These are phyloP conservation scores for Colletes latitarsis DNA, from an alignment of 1,140 invertebrate species.

Conservation along the genomic window DNA sequence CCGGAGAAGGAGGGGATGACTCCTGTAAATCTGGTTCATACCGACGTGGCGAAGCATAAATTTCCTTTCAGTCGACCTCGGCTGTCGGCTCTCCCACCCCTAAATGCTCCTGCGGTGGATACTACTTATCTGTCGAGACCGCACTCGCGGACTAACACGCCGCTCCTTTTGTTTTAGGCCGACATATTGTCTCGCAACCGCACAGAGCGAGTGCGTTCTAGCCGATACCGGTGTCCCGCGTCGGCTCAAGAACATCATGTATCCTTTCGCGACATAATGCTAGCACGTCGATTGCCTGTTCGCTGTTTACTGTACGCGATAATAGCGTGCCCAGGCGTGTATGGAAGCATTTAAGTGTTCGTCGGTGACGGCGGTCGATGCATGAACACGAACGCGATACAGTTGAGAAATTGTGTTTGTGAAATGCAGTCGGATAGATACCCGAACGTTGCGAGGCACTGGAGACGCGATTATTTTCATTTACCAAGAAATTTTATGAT, in stretches of 20 bases:
- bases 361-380: background rate
- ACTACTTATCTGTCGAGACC: conserved; percentile 60
- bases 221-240: conserved; percentile 51
- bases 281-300: background rate
- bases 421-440: background rate
- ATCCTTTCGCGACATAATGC: conserved; percentile 16
- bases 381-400: background rate
- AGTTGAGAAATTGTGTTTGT: background rate
- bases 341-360: background rate
- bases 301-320: background rate
- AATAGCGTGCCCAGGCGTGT: background rate
- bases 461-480: no score
- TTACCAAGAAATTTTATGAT: no score
- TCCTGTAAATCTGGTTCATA: conserved; percentile 48
- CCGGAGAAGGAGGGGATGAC: background rate
- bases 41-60: conserved; percentile 62
- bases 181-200: conserved; percentile 53
- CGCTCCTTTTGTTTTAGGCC: conserved; percentile 57
- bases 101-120: conserved; percentile 45
- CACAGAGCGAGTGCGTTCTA: conserved; percentile 9
- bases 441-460: no score
- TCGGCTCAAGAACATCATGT: conserved; percentile 1
- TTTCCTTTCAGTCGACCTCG: conserved; percentile 55
- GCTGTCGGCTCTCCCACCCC: background rate
- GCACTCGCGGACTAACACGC: conserved; percentile 37